Conservation (phyloP, 2,113 vertebrate species). For the Oryzias celebensis region DNA sequence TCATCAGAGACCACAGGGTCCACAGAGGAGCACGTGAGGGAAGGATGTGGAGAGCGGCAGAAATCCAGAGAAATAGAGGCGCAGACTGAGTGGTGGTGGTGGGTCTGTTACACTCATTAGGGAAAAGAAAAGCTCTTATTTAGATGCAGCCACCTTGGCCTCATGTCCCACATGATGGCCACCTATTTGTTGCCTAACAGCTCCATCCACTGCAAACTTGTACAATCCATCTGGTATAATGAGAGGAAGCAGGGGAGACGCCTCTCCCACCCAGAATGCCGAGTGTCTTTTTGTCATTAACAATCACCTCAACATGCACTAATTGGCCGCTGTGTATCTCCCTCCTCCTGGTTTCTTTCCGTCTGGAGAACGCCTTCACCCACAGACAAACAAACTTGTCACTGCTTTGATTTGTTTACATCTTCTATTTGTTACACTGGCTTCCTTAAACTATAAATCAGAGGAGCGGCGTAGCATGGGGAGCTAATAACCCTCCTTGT, state of each 20-base stretch:
- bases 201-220: conserved; percentile 86
- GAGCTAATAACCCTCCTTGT: conserved; percentile 70
- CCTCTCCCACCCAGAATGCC: conserved; percentile 79
- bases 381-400: conserved; percentile 62
- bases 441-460: conserved; percentile 75
- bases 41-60: conserved; percentile 46
- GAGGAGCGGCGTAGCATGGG: conserved; percentile 54
- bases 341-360: conserved; percentile 3
- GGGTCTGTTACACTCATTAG: conserved; percentile 67
- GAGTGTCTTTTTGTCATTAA: conserved; percentile 80
- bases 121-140: conserved; percentile 72
- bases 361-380: conserved; percentile 12
- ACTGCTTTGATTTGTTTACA: conserved; percentile 70
- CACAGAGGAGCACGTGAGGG: conserved; percentile 44
- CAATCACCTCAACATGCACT: conserved; percentile 85
- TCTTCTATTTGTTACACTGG: conserved; percentile 62
- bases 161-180: conserved; percentile 90
- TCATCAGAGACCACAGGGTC: conserved; percentile 87
- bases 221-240: conserved; percentile 93
- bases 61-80: conserved; percentile 37
- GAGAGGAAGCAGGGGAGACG: conserved; percentile 84
- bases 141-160: conserved; percentile 86
- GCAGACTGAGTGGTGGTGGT: conserved; percentile 53
- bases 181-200: conserved; percentile 94
- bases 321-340: conserved; percentile 86